Percentiles rank a stretch among this genome's conserved stretches.
Evolutionary conservation across 2,797 vertebrate genomes (phyloP).

Genomic region (Tragelaphus eurycerus): DNA sequence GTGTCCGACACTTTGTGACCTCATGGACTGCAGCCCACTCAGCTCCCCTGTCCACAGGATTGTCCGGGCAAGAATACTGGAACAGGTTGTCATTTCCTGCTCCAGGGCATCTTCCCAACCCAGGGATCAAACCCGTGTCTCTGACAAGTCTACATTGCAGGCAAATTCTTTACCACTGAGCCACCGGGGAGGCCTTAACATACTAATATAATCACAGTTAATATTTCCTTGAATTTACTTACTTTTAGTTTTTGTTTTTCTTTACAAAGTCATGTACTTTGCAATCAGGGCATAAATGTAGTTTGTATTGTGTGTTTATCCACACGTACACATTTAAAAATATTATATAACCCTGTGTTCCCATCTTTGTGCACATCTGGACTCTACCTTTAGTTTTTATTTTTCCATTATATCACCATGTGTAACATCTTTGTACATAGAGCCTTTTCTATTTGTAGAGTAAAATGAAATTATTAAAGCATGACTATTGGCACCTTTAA

Average conservation of each 20-base stretch:
- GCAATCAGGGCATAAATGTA: neutral
- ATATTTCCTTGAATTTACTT: neutral
- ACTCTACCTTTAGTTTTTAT: neutral
- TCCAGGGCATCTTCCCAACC: neutral
- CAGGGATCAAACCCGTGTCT: neutral
- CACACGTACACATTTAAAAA: neutral
- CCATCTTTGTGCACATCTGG: neutral
- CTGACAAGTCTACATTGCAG: neutral
- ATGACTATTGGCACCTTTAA: neutral
- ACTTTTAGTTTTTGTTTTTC: neutral
- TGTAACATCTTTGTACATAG: neutral
- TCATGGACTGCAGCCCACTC: neutral
- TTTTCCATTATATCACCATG: neutral
- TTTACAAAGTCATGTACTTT: conserved; percentile 8
- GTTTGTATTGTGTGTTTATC: neutral
- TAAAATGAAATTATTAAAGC: neutral
- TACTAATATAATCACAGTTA: neutral
- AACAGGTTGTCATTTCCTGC: neutral
- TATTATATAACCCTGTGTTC: neutral
- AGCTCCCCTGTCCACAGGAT: neutral
- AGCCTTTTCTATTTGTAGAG: neutral
- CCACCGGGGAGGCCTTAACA: neutral
- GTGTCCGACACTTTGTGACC: neutral
- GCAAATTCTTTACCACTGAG: neutral
- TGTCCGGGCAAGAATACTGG: neutral